phyloP scores from a whole-genome alignment of 2,888 invertebrate genomes.

The Eubasilissa splendida region DNA sequence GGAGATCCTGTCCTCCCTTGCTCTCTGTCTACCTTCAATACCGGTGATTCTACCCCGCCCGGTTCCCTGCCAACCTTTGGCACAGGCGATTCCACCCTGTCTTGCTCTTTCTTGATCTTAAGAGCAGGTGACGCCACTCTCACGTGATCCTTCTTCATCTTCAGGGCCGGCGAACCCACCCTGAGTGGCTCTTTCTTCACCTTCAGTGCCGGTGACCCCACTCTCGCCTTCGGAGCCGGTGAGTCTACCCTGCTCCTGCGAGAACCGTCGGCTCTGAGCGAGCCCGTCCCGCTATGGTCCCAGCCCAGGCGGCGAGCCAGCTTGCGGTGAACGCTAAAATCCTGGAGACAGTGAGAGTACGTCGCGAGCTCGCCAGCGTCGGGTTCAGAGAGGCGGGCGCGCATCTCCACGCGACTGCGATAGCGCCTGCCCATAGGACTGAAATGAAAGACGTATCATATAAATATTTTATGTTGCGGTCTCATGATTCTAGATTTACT shows the following conservation, averaged over 20 bases:
- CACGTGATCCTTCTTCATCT: too few relatives aligned
- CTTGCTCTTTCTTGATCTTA: background rate
- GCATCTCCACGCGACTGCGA: conserved; percentile 69
- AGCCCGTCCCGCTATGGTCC: conserved; percentile 61
- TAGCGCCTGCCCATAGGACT: conserved; percentile 68
- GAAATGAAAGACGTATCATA: conserved; percentile 54
- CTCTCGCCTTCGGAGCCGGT: conserved; percentile 43
- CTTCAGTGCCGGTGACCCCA: conserved; percentile 58
- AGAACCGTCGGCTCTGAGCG: conserved; percentile 22
- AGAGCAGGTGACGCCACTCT: background rate
- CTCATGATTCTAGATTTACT: background rate
- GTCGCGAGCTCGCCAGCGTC: conserved; percentile 59
- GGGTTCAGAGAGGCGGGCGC: conserved; percentile 64
- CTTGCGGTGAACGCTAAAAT: conserved; percentile 70
- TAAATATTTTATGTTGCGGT: background rate
- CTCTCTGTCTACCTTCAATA: background rate
- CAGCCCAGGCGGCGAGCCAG: conserved; percentile 68
- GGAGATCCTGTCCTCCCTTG: background rate
- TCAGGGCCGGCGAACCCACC: background rate
- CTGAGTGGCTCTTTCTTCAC: background rate
- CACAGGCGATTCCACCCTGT: background rate
- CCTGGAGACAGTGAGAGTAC: conserved; percentile 65
- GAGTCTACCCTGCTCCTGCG: background rate
- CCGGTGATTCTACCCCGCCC: background rate
- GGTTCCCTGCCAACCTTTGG: background rate